Evolutionary conservation across 2,113 vertebrate species (phyloP), one percentile per base, ranked within the genome.

Genomic region (Rostratula benghalensis): DNA sequence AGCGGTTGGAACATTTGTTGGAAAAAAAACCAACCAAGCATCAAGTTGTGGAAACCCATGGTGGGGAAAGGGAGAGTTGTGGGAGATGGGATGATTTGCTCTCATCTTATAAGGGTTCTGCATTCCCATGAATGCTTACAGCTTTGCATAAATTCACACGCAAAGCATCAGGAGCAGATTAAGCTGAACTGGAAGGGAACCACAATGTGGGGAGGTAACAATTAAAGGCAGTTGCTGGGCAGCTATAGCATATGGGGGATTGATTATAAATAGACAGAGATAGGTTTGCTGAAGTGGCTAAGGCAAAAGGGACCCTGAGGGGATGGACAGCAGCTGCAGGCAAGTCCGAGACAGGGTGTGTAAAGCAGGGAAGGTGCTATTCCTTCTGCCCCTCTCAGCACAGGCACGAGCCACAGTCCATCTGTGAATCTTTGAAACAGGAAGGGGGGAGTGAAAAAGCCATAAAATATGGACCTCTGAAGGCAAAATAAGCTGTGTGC

Each of bases 121-220:
- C 61, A 87, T 95, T 95, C 95, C 89, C 94, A 96, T 91, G 95
- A 85, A 91, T 28, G 53, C 77, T 95, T 69, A 87, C 54, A 94
- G 76, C 89, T 95, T 93, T 87, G 70, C 82, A 85, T 86, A 94
- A 85, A 91, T 95, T 96, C 95, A 95, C 95, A 95, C 18, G 30
- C 94, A 60, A 93, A 82, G 76, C 96, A 97, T 95, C 89, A 95
- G 96, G 95, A 96, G 74, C 57, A 87, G 63, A 96, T 96, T 96
- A 96, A 87, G 67, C 61, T 70, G 71, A 96, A 87, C 74, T 94
- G 86, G 69, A 97, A 94, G 45, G 63, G 81, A 95, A 96, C 90
- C 77, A 46, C 89, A 76, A 5, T 70, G 78, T 82, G 53, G 90
- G 86, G 80, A 84, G 41, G 41, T 73, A 96, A 82, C 90, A 96